Conservation (phyloP, 1,140 invertebrate genomes). For the Vanessa tameamea region DNA sequence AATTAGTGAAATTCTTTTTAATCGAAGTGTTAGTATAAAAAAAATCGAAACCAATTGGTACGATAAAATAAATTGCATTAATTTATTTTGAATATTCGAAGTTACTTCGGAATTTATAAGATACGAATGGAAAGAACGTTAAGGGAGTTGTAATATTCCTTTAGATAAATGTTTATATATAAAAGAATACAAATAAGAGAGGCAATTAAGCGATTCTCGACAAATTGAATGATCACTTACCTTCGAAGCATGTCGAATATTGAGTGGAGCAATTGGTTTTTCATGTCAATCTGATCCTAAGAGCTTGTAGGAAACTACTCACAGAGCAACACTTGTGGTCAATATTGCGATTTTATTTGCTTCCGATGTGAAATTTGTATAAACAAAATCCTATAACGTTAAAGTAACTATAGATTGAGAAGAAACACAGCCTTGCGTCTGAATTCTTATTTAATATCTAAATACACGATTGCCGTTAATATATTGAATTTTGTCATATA, state of each 20-base stretch:
- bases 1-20: neutral
- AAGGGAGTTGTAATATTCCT: no score
- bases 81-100: no score
- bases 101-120: no score
- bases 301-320: slow-evolving; percentile 35
- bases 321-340: slow-evolving; percentile 30
- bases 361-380: neutral
- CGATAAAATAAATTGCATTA: no score
- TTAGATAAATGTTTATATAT: neutral
- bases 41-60: no score
- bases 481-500: slow-evolving; percentile 2
- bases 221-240: slow-evolving; percentile 44
- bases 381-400: neutral
- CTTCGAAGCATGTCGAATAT: slow-evolving; percentile 34
- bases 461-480: no score
- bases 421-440: neutral
- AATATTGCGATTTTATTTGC: neutral
- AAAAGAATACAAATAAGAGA: slow-evolving; percentile 1
- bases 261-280: slow-evolving; percentile 46
- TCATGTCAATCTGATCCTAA: slow-evolving; percentile 46
- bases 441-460: no score
- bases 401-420: neutral
- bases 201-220: slow-evolving; percentile 27
- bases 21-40: no score
- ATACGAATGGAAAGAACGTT: no score